These are phyloP conservation scores for Menidia beryllina DNA, from an alignment of 2,113 vertebrate species.

Conservation along the genomic window DNA sequence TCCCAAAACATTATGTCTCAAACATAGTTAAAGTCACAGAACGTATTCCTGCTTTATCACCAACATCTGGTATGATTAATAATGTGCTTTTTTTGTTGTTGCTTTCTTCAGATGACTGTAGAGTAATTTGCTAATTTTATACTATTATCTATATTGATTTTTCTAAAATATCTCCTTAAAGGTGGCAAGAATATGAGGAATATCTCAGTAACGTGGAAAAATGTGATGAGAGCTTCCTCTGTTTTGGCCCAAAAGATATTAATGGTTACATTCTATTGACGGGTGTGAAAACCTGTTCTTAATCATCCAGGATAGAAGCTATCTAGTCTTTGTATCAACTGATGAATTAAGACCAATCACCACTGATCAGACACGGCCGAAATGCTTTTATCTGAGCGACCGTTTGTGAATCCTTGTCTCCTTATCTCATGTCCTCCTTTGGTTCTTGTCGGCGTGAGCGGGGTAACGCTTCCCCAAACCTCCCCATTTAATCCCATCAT, in stretches of 20 bases:
- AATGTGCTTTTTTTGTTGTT: not conserved
- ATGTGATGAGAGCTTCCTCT: no score
- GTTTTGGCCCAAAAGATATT: no score
- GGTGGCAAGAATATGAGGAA: no score
- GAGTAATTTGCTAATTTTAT: no score
- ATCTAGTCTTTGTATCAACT: slow-evolving; percentile 3
- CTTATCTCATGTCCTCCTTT: not conserved
- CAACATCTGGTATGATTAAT: not conserved
- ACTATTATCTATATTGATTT: no score
- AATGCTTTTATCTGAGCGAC: not conserved
- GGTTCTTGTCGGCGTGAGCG: not conserved
- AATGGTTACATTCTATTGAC: not conserved
- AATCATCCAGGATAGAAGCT: no score
- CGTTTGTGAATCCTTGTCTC: not conserved
- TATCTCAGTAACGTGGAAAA: no score
- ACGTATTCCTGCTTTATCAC: not conserved
- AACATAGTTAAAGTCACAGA: not conserved
- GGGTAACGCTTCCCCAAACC: not conserved
- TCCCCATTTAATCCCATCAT: slow-evolving; percentile 18
- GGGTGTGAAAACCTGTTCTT: not conserved
- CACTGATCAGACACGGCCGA: slow-evolving; percentile 48
- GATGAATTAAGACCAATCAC: slow-evolving; percentile 46
- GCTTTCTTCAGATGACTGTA: not conserved
- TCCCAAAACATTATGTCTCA: not conserved
- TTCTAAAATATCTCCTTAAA: no score